Evolutionary conservation across 1,140 invertebrate genomes (phyloP).

Genomic region (Ceratosolen fusciceps): DNA sequence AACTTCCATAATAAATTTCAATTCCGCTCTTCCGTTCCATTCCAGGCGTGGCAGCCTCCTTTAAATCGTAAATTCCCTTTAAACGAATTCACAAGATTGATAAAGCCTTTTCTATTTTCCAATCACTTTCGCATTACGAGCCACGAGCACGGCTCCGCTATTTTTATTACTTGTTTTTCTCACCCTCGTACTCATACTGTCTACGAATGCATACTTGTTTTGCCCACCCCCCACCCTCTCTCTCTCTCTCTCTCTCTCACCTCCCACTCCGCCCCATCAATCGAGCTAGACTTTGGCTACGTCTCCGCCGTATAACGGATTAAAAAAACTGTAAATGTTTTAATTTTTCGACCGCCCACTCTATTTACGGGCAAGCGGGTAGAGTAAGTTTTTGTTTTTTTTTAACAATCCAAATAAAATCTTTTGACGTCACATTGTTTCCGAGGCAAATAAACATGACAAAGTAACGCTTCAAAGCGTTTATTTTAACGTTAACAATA

Average conservation of each 20-base stretch:
- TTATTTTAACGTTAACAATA: background rate
- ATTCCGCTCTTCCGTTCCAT: background rate
- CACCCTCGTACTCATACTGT: no score
- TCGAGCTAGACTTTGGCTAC: no score
- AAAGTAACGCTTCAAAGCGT: background rate
- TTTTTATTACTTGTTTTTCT: no score
- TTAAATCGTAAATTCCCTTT: background rate
- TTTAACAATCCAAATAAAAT: background rate
- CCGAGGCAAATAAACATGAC: background rate
- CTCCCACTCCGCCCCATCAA: no score
- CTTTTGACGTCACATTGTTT: no score
- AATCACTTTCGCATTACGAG: background rate
- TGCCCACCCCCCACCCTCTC: no score
- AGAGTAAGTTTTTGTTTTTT: background rate
- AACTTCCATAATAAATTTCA: slow-evolving; percentile 10
- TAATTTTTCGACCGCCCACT: background rate
- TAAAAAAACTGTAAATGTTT: no score
- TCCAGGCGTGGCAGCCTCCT: no score
- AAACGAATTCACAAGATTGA: background rate
- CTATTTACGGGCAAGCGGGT: background rate
- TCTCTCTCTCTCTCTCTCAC: background rate
- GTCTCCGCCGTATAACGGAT: no score
- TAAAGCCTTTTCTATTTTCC: slow-evolving; percentile 9
- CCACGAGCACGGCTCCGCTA: no score
- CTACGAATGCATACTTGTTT: no score